Conservation (phyloP, 2,888 invertebrate genomes). For the Agriotes lineatus region DNA sequence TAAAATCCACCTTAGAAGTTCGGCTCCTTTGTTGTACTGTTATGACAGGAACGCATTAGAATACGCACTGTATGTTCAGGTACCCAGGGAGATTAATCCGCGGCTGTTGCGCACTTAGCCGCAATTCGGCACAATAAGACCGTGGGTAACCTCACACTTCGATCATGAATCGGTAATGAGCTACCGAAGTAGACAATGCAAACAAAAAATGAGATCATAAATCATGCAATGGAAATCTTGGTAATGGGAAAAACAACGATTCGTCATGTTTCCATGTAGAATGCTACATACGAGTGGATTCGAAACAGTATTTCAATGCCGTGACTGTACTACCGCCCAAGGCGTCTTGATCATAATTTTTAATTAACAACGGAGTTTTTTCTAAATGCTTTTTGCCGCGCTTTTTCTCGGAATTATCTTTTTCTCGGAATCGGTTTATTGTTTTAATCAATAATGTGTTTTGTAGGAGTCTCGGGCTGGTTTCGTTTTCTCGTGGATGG, state of each 20-base stretch:
- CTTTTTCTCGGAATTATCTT: slow-evolving; percentile 40
- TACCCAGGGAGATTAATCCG: too few species aligned
- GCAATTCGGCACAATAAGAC: too few species aligned
- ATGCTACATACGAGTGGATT: slow-evolving; percentile 26
- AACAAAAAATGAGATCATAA: slow-evolving; percentile 32
- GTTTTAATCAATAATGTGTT: slow-evolving; percentile 40
- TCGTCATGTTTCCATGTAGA: slow-evolving; percentile 41
- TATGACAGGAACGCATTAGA: background rate
- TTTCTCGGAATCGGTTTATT: slow-evolving; percentile 41
- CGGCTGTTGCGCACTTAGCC: too few species aligned
- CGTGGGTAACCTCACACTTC: slow-evolving; percentile 2
- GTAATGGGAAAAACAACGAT: slow-evolving; percentile 37
- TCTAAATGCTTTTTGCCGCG: slow-evolving; percentile 50
- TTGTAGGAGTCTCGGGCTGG: background rate
- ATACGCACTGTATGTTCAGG: too few species aligned
- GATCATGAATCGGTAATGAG: slow-evolving; percentile 33
- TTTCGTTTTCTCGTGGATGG: background rate
- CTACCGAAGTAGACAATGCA: slow-evolving; percentile 35
- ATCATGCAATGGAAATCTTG: slow-evolving; percentile 36
- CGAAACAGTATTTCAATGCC: slow-evolving; percentile 43
- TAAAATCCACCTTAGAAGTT: too few species aligned
- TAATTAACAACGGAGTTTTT: slow-evolving; percentile 50
- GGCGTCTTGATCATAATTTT: slow-evolving; percentile 53
- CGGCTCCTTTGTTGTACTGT: background rate
- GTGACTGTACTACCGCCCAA: slow-evolving; percentile 47